These are phyloP conservation scores for Argyresthia albistria DNA, from an alignment of 2,888 invertebrate species.

Conservation along the genomic window DNA sequence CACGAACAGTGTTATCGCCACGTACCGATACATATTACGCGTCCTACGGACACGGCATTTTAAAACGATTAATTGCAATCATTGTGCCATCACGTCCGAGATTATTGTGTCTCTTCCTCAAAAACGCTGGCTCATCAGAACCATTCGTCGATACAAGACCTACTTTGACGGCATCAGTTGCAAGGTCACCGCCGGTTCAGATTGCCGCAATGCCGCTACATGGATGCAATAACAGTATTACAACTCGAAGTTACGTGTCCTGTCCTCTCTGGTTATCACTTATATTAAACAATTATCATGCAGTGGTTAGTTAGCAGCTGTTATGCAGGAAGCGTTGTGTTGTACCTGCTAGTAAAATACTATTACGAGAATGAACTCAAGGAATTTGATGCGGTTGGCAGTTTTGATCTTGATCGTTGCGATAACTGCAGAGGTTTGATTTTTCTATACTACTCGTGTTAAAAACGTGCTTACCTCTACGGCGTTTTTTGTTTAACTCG, in stretches of 20 bases:
- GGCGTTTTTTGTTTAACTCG: no score
- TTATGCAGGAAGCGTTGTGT: conserved; percentile 41
- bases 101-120: conserved; percentile 10
- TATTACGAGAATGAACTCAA: conserved; percentile 55
- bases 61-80: conserved; percentile 18
- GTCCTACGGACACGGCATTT: conserved; percentile 32
- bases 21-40: conserved; percentile 42
- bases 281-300: conserved; percentile 20
- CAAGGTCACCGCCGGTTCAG: neutral
- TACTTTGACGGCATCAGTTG: neutral
- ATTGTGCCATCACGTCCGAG: conserved; percentile 28
- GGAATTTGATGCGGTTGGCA: conserved; percentile 24
- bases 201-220: conserved; percentile 6
- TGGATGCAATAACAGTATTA: conserved; percentile 23
- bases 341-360: conserved; percentile 36
- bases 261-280: conserved; percentile 8
- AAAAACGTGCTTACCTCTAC: no score
- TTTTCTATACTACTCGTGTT: conserved; percentile 8
- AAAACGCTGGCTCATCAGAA: conserved; percentile 19
- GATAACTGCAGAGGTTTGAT: conserved; percentile 35
- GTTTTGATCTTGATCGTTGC: conserved; percentile 22
- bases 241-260: conserved; percentile 27
- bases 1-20: conserved; percentile 30
- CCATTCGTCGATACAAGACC: conserved; percentile 8
- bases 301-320: conserved; percentile 41